Evolutionary conservation across 2,113 vertebrate genomes (phyloP), one percentile per base, ranked within the genome.

Genomic region (Barbus barbus): DNA sequence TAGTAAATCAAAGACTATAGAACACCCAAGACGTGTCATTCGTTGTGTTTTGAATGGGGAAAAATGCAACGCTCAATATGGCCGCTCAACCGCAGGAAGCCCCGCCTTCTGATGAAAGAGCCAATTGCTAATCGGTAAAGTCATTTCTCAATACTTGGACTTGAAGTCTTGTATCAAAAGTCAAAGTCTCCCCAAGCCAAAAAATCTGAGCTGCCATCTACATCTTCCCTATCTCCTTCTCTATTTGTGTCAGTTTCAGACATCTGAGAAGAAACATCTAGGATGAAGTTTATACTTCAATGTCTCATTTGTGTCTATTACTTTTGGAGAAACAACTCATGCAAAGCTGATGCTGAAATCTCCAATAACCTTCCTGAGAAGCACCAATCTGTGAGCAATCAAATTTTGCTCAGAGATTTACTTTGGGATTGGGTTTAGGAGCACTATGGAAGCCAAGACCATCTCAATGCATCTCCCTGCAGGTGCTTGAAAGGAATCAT

Each of bases 401-500:
- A 5, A 8, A 41, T 26, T 26, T 26, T 61, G 3, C n/a, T 41
- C 28, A 16, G 12, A 24, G 13, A 60, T 78, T 44, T 44, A 61
- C 38, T 11, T 26, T 41, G 31, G 22, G 41, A 46, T 65, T 74
- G 31, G 22, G 72, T 60, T 65, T 61, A 14, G n/a, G 22, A 31
- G 48, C 61, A 74, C 56, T 72, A 69, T 74, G 5, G 12, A 38
- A 75, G 36, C 71, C n/a, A 60, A 85, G 71, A 69, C 13, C 26
- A 51, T 74, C 41, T 36, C 78, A 28, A 46, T 77, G 60, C 28
- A 31, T 82, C 36, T 77, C 72, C 33, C 74, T 75, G n/a, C 72
- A 84, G 83, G 76, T 84, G 65, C 69, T 41, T 80, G 67, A 61
- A 78, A 72, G 26, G 36, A 58, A 79, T 79, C 36, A 79, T 48